Conservation (phyloP, 2,113 vertebrate genomes). For the Canis aureus region DNA sequence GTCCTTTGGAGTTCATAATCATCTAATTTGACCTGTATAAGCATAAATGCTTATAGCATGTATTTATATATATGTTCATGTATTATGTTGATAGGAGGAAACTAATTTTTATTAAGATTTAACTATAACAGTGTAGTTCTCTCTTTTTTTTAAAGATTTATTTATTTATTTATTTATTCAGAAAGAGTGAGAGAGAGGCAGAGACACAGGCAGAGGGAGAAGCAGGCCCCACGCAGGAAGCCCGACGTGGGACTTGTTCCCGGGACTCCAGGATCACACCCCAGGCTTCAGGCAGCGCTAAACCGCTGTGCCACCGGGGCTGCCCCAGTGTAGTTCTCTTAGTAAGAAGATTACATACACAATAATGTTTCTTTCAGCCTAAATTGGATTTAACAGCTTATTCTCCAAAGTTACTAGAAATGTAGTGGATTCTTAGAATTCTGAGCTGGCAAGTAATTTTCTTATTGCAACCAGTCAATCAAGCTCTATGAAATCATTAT, state of each 20-base stretch:
- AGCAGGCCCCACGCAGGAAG: too few species aligned
- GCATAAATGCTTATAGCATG: conserved; percentile 9
- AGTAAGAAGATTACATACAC: conserved; percentile 19
- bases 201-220: too few species aligned
- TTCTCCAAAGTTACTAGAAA: conserved; percentile 55
- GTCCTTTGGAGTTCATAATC: conserved; percentile 24
- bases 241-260: too few species aligned
- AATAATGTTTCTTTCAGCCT: conserved; percentile 28
- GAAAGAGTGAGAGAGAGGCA: too few species aligned
- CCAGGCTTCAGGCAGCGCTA: too few species aligned
- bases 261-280: too few species aligned
- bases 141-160: background rate
- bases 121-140: conserved; percentile 1
- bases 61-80: background rate
- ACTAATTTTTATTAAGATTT: conserved; percentile 33
- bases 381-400: background rate
- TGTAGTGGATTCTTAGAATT: conserved; percentile 38
- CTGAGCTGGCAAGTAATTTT: conserved; percentile 42
- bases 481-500: conserved; percentile 21
- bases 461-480: background rate
- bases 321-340: background rate
- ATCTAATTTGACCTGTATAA: background rate
- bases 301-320: too few species aligned
- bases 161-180: too few species aligned
- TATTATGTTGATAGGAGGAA: background rate